These are phyloP conservation scores for Trichogramma evanescens DNA, from an alignment of 2,888 invertebrate genomes.

Conservation along the genomic window DNA sequence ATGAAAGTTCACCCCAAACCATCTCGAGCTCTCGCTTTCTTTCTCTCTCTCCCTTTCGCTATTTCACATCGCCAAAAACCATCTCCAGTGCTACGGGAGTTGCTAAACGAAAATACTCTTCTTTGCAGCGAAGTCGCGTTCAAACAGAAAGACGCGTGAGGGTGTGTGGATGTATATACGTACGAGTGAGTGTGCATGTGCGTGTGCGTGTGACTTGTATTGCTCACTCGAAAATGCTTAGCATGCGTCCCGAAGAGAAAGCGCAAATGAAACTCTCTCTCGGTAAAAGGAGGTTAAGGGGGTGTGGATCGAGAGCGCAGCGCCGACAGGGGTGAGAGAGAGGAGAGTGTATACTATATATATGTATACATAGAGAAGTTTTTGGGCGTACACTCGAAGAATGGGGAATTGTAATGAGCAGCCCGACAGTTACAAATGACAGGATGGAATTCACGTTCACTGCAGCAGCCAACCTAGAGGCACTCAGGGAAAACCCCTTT, in stretches of 20 bases:
- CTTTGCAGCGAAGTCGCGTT: slow-evolving; percentile 14
- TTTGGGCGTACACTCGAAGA: slow-evolving; percentile 35
- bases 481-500: slow-evolving; percentile 28
- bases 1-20: no score
- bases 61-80: no score
- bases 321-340: slow-evolving; percentile 17
- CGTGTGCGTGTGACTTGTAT: no score
- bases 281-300: slow-evolving; percentile 20
- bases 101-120: slow-evolving; percentile 11
- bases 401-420: slow-evolving; percentile 49
- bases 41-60: no score
- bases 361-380: slow-evolving; percentile 11
- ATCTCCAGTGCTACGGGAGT: not conserved
- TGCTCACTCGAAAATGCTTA: slow-evolving; percentile 15
- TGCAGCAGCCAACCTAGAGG: slow-evolving; percentile 39
- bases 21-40: no score
- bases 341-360: slow-evolving; percentile 14
- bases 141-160: not conserved
- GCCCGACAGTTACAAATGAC: slow-evolving; percentile 49
- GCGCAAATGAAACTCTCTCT: slow-evolving; percentile 20
- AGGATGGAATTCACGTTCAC: slow-evolving; percentile 48
- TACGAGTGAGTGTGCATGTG: no score
- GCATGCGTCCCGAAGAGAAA: slow-evolving; percentile 17
- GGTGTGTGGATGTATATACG: no score
- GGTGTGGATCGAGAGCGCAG: slow-evolving; percentile 11